Evolutionary conservation across 2,888 invertebrate genomes (phyloP).

Genomic region (Hirtodrosophila confusa): DNA sequence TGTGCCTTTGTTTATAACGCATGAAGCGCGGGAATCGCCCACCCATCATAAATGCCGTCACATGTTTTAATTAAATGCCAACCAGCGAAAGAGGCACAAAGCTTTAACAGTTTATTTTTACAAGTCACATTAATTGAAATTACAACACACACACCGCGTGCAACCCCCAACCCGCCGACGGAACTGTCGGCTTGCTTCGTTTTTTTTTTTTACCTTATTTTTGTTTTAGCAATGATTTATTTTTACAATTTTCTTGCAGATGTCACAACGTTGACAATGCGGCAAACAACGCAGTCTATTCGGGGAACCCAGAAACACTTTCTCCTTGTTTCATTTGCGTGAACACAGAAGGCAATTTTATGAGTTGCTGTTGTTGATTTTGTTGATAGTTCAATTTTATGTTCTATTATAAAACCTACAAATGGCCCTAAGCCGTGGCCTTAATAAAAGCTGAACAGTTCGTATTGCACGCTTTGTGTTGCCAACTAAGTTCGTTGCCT

Average conservation of each 20-base stretch:
- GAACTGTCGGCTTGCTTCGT: too few relatives aligned
- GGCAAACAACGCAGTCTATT: constrained; percentile 18
- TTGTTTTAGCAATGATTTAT: constrained; percentile 63
- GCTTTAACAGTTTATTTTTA: constrained; percentile 61
- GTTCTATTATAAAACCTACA: constrained; percentile 67
- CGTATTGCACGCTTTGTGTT: constrained; percentile 18
- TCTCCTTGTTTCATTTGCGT: constrained; percentile 40
- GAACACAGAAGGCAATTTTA: constrained; percentile 53
- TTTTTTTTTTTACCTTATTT: constrained; percentile 17
- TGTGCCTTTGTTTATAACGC: constrained; percentile 64
- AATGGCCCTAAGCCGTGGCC: constrained; percentile 4
- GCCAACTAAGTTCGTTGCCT: constrained; percentile 60
- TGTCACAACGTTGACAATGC: constrained; percentile 51
- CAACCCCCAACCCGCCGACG: too few relatives aligned
- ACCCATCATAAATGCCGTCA: constrained; percentile 72
- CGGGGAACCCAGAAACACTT: constrained; percentile 48
- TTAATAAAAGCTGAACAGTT: constrained; percentile 13
- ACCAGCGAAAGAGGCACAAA: constrained; percentile 53
- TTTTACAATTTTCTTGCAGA: constrained; percentile 55
- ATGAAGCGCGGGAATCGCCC: constrained; percentile 56
- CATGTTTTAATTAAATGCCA: constrained; percentile 70
- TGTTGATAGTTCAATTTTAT: constrained; percentile 55
- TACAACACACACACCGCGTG: constrained; percentile 46
- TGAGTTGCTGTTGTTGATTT: constrained; percentile 13
- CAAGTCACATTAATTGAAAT: constrained; percentile 71